Evolutionary conservation across 2,113 vertebrate species (phyloP).

Genomic region (Corythornis cristatus): DNA sequence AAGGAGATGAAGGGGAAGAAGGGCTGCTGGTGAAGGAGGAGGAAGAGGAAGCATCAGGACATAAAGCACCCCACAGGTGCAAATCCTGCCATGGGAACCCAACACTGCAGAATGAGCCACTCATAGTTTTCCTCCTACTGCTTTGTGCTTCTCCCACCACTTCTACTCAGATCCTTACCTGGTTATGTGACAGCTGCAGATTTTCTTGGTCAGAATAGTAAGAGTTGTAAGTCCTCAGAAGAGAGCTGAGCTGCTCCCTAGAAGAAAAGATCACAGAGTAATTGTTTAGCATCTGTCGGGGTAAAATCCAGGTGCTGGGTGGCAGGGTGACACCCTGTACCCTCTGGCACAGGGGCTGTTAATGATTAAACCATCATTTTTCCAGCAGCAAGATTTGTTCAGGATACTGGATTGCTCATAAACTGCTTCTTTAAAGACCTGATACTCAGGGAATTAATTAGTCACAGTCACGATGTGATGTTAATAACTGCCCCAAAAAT

Average conservation of each 20-base stretch:
- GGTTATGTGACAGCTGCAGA: constrained; percentile 70
- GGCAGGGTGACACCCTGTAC: background rate
- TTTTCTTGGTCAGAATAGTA: constrained; percentile 79
- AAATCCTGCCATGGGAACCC: fast-evolving
- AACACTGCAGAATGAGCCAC: no score
- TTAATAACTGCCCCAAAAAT: background rate
- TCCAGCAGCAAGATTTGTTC: background rate
- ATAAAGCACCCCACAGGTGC: background rate
- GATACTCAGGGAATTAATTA: background rate
- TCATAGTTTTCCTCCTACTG: background rate
- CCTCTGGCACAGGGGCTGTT: background rate
- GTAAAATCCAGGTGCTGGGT: background rate
- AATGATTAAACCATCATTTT: background rate
- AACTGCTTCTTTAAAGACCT: background rate
- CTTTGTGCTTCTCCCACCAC: background rate
- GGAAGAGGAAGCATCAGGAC: background rate
- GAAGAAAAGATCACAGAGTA: background rate
- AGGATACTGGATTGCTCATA: fast-evolving
- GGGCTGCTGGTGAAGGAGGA: fast-evolving
- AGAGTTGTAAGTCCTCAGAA: constrained; percentile 79
- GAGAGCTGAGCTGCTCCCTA: constrained; percentile 75
- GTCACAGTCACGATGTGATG: background rate
- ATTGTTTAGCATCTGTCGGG: background rate
- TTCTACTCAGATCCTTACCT: constrained; percentile 66
- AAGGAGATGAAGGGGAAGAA: background rate